Conservation (phyloP, 2,113 vertebrate species). For the Agapornis roseicollis region DNA sequence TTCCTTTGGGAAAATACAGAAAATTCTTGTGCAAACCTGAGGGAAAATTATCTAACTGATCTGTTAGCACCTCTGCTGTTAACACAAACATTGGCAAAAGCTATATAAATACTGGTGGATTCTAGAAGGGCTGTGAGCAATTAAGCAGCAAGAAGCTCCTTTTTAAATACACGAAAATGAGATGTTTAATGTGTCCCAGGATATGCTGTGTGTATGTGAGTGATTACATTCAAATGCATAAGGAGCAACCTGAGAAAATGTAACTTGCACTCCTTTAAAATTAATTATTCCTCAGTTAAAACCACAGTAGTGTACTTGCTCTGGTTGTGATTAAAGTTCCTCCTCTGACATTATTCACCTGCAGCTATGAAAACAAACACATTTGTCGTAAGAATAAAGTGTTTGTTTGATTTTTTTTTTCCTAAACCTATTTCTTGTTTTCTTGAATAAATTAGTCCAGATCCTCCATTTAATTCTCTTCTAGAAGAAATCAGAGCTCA, state of each 20-base stretch:
- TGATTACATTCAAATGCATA: constrained; percentile 22
- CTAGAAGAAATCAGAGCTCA: background rate
- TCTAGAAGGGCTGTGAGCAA: constrained; percentile 1
- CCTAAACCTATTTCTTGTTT: background rate
- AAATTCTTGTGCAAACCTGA: background rate
- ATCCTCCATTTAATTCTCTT: background rate
- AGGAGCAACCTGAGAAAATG: constrained; percentile 41
- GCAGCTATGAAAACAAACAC: constrained; percentile 30
- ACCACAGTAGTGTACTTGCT: background rate
- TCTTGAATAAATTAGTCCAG: background rate
- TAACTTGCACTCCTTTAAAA: background rate
- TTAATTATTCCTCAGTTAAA: constrained; percentile 32
- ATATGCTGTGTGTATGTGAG: background rate
- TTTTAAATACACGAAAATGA: background rate
- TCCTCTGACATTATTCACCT: constrained; percentile 24
- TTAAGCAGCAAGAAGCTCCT: constrained; percentile 29
- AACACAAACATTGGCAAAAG: constrained; percentile 40
- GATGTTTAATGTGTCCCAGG: constrained; percentile 20
- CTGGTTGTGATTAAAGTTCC: constrained; percentile 9
- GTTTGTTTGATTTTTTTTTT: background rate
- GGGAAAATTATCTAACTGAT: constrained; percentile 30
- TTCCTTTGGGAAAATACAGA: background rate
- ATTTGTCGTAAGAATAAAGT: background rate
- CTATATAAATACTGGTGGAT: constrained; percentile 1
- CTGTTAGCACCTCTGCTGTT: constrained; percentile 29